Conservation (phyloP, 2,113 vertebrate genomes). For the Pollimyrus isidori region DNA sequence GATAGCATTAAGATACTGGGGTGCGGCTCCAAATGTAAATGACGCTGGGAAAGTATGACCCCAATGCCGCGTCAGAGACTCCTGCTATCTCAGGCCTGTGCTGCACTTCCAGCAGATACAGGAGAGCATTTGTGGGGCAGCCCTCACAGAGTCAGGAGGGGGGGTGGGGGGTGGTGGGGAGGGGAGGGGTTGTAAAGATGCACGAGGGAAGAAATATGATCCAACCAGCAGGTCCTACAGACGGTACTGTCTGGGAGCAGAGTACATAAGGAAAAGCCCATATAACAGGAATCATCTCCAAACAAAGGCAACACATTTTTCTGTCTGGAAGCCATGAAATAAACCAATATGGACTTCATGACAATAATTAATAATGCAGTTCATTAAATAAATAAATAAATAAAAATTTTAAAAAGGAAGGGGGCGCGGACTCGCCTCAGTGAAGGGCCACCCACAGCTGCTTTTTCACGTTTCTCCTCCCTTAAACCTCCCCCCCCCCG, state of each 20-base stretch:
- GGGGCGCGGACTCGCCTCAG: slow-evolving; percentile 18
- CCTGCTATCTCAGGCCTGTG: neutral
- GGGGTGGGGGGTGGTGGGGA: too few relatives aligned
- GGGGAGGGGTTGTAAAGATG: neutral
- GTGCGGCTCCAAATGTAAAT: neutral
- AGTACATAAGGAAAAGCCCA: neutral
- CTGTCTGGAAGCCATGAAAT: slow-evolving; percentile 51
- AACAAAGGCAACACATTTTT: slow-evolving; percentile 51
- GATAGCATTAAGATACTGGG: neutral
- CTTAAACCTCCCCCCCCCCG: slow-evolving; percentile 13
- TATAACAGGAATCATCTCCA: neutral
- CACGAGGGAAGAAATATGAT: slow-evolving; percentile 36
- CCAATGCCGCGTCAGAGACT: neutral
- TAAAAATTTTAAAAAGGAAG: slow-evolving; percentile 23
- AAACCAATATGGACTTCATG: slow-evolving; percentile 40
- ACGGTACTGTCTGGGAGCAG: slow-evolving; percentile 21
- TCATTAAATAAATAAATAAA: slow-evolving; percentile 19
- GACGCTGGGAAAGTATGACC: neutral
- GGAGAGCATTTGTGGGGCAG: neutral
- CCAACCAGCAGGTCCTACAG: slow-evolving; percentile 33
- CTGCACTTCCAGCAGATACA: neutral
- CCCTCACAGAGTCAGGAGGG: neutral
- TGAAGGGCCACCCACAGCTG: slow-evolving; percentile 45
- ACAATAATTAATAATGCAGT: slow-evolving; percentile 51
- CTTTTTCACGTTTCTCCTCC: slow-evolving; percentile 42